These are phyloP conservation scores for Diloba caeruleocephala DNA, from an alignment of 2,888 invertebrate species.

Conservation along the genomic window DNA sequence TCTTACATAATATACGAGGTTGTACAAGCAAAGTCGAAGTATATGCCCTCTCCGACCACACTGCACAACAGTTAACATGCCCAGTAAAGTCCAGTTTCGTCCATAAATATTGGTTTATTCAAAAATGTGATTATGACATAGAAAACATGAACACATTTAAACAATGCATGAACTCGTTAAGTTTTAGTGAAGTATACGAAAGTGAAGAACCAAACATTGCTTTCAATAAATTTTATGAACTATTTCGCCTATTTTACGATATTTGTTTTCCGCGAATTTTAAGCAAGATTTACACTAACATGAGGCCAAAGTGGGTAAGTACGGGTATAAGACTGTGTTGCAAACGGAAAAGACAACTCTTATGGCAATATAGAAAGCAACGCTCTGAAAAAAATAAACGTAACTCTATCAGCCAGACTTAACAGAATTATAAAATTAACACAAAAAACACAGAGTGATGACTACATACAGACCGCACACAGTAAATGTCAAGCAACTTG, in stretches of 20 bases:
- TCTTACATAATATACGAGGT: conserved; percentile 1
- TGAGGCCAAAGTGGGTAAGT: conserved; percentile 1
- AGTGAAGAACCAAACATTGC: conserved; percentile 2
- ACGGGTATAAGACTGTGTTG: not conserved
- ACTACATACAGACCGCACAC: not conserved
- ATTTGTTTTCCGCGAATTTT: conserved; percentile 2
- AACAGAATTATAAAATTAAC: conserved; percentile 4
- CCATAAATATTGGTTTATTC: not conserved
- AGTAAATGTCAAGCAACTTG: conserved; percentile 4
- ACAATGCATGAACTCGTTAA: not conserved
- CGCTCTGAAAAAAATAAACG: too few relatives aligned
- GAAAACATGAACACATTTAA: too few relatives aligned
- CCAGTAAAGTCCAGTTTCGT: not conserved
- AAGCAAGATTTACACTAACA: not conserved
- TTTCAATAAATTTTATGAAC: not conserved
- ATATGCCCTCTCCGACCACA: conserved; percentile 2
- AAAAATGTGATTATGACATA: conserved; percentile 1
- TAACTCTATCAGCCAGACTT: not conserved
- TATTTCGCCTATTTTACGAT: conserved; percentile 4
- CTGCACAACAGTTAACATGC: conserved; percentile 2
- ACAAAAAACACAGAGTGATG: conserved; percentile 1
- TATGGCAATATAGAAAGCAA: conserved; percentile 7
- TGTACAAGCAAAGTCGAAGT: not conserved
- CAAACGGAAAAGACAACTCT: not conserved
- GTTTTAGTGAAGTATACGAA: conserved; percentile 2